Percentiles rank a stretch among this genome's conserved stretches.
phyloP scores from a whole-genome alignment of 2,113 vertebrate genomes.

The Cyrtonyx montezumae region DNA sequence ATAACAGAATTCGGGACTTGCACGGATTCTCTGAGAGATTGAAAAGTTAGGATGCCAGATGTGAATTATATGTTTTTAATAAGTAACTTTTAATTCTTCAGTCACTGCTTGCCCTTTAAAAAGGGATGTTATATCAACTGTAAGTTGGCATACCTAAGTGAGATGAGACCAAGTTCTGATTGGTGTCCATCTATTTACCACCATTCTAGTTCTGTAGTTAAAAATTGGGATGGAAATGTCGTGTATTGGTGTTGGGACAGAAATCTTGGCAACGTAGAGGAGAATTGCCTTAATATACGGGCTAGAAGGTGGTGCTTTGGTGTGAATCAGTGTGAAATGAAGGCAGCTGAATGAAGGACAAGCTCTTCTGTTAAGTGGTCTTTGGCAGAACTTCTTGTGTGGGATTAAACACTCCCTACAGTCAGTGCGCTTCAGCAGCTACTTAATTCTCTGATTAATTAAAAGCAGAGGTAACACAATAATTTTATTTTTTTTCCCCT shows the following conservation, averaged over 20 bases:
- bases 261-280: neutral
- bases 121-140: neutral
- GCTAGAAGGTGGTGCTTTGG: neutral
- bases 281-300: slow-evolving; percentile 12
- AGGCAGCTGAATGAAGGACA: neutral
- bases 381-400: neutral
- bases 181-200: fast-evolving
- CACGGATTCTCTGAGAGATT: fast-evolving
- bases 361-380: neutral
- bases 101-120: neutral
- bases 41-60: neutral
- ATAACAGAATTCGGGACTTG: neutral
- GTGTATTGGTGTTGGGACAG: neutral
- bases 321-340: neutral
- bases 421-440: neutral
- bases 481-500: slow-evolving; percentile 1
- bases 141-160: neutral
- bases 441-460: slow-evolving; percentile 39
- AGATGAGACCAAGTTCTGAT: neutral
- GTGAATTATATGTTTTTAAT: fast-evolving
- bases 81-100: neutral
- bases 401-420: slow-evolving; percentile 8
- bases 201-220: neutral
- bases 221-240: neutral
- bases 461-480: slow-evolving; percentile 26